Conservation (phyloP, 2,797 vertebrate species). For the Zenarchopterus dispar region DNA sequence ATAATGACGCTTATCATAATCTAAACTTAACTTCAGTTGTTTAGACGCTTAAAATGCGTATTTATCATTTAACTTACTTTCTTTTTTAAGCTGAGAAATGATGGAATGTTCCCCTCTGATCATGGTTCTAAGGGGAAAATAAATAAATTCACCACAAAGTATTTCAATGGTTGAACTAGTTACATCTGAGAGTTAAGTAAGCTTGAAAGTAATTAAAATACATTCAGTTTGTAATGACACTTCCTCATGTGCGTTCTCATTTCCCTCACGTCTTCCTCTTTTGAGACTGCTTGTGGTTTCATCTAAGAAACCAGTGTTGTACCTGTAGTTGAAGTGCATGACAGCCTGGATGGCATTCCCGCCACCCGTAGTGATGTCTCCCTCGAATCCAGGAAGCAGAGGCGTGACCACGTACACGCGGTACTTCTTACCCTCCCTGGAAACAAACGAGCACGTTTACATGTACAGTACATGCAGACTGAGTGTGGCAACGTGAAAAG, state of each 20-base stretch:
- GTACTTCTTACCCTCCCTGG: constrained; percentile 89
- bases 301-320: background rate
- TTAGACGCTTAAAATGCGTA: background rate
- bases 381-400: constrained; percentile 95
- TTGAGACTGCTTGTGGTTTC: background rate
- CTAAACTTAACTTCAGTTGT: background rate
- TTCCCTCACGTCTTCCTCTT: constrained; percentile 18
- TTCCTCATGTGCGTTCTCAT: constrained; percentile 6
- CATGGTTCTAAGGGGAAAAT: constrained; percentile 89
- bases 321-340: constrained; percentile 99
- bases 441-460: constrained; percentile 4
- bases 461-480: too few relatives aligned
- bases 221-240: background rate
- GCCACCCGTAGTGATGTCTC: constrained; percentile 96
- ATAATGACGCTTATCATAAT: background rate
- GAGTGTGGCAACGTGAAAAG: background rate
- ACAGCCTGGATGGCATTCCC: constrained; percentile 94
- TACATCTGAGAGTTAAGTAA: too few relatives aligned
- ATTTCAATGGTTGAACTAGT: background rate
- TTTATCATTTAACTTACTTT: constrained; percentile 84
- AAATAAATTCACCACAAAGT: constrained; percentile 7
- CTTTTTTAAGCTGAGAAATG: constrained; percentile 90
- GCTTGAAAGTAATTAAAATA: background rate
- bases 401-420: constrained; percentile 95
- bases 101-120: constrained; percentile 97